phyloP scores from a whole-genome alignment of 2,113 vertebrate genomes.

The Sterrhoptilus dennistouni region DNA sequence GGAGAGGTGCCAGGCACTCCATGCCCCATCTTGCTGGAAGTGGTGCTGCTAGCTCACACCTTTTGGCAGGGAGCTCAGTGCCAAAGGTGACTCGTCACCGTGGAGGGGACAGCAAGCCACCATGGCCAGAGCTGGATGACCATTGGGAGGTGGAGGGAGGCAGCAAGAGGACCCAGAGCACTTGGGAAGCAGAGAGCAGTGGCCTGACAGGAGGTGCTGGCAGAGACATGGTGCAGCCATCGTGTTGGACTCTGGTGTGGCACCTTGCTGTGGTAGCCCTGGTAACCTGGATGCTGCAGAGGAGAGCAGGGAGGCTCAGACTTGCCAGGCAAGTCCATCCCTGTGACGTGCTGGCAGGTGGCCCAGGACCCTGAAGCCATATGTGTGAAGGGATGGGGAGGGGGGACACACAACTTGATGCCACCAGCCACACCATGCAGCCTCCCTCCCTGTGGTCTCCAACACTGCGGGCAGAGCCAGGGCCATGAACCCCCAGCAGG shows the following conservation, averaged over 20 bases:
- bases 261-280: fast-evolving
- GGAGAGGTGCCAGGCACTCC: background rate
- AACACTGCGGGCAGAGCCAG: fast-evolving
- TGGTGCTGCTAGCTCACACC: fast-evolving
- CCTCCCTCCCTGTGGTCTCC: background rate
- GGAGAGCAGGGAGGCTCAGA: background rate
- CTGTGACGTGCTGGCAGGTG: fast-evolving
- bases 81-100: background rate
- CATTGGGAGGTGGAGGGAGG: background rate
- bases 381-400: fast-evolving
- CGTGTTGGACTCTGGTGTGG: fast-evolving
- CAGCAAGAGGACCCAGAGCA: background rate
- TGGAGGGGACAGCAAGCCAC: fast-evolving
- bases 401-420: background rate
- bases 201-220: background rate
- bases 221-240: background rate
- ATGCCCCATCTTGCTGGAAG: background rate
- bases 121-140: background rate
- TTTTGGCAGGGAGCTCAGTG: background rate
- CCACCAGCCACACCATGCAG: fast-evolving
- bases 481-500: background rate
- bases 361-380: fast-evolving
- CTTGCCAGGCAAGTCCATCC: background rate
- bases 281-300: background rate
- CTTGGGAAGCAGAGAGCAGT: background rate